Percentiles rank a stretch among this genome's conserved stretches.
Evolutionary conservation across 2,888 invertebrate genomes (phyloP).

Genomic region (Cryptophagus acutangulus): DNA sequence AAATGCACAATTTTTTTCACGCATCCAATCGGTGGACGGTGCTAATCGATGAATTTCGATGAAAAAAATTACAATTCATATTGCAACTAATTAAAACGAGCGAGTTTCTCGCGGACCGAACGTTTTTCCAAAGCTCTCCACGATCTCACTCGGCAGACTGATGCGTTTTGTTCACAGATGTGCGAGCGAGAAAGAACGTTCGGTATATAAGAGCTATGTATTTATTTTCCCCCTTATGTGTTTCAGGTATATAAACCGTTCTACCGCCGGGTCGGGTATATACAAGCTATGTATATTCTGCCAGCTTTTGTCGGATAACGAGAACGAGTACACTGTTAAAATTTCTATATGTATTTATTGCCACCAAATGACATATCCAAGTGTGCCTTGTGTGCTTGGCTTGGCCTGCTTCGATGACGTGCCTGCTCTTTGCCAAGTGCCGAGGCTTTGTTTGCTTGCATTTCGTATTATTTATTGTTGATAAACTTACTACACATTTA

Average conservation of each 20-base stretch:
- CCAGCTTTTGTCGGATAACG: conserved; percentile 38
- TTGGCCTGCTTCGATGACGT: background rate
- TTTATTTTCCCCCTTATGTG: conserved; percentile 46
- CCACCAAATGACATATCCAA: conserved; percentile 14
- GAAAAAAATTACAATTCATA: conserved; percentile 21
- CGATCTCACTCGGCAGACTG: conserved; percentile 47
- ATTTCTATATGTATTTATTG: conserved; percentile 23
- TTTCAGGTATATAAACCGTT: conserved; percentile 43
- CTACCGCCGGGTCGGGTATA: conserved; percentile 43
- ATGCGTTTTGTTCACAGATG: conserved; percentile 52
- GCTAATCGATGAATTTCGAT: conserved; percentile 2
- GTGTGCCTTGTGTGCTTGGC: background rate
- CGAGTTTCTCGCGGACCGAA: conserved; percentile 28
- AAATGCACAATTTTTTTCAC: too few species aligned
- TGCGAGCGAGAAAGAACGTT: conserved; percentile 38
- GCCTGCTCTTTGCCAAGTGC: too few species aligned
- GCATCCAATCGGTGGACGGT: background rate
- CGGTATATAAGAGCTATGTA: conserved; percentile 43
- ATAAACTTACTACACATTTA: too few species aligned
- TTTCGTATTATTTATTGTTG: too few species aligned
- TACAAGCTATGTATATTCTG: too few species aligned
- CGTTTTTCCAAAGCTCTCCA: conserved; percentile 36
- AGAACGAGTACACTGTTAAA: conserved; percentile 38
- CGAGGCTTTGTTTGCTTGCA: too few species aligned
- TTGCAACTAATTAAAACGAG: conserved; percentile 25